phyloP scores from a whole-genome alignment of 2,888 invertebrate species.

The Sphinx pinastri region DNA sequence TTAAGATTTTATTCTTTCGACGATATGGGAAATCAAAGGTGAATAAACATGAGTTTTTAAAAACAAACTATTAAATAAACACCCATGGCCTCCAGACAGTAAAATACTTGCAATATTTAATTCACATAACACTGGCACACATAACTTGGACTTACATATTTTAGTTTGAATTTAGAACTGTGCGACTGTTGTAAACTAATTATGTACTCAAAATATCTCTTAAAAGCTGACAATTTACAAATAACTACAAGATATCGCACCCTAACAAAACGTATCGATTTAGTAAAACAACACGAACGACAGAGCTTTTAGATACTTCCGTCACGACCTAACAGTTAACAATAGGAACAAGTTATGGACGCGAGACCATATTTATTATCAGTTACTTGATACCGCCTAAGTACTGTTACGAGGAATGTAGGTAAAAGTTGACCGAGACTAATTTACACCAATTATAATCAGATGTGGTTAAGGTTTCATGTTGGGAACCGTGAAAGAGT shows the following conservation, averaged over 20 bases:
- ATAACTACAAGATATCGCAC: slow-evolving; percentile 12
- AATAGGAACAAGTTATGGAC: slow-evolving; percentile 21
- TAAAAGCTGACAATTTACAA: slow-evolving; percentile 1
- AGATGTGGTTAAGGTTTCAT: background rate
- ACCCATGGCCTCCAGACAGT: too few species aligned
- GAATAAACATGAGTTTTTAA: too few species aligned
- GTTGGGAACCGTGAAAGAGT: background rate
- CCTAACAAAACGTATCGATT: slow-evolving; percentile 34
- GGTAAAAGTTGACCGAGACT: slow-evolving; percentile 3
- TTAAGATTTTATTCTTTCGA: too few species aligned
- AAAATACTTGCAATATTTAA: too few species aligned
- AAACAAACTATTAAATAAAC: too few species aligned
- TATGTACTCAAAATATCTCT: background rate
- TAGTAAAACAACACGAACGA: slow-evolving; percentile 8
- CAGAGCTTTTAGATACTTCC: slow-evolving; percentile 25
- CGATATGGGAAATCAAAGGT: too few species aligned
- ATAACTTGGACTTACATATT: too few species aligned
- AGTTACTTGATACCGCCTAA: slow-evolving; percentile 9
- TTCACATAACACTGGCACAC: too few species aligned
- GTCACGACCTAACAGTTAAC: slow-evolving; percentile 22
- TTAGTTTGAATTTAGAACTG: too few species aligned
- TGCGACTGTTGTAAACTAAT: too few species aligned
- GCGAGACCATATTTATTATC: slow-evolving; percentile 18
- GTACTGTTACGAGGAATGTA: slow-evolving; percentile 8
- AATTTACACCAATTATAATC: slow-evolving; percentile 14